phyloP scores from a whole-genome alignment of 2,888 invertebrate genomes.

The Protophormia terraenovae region DNA sequence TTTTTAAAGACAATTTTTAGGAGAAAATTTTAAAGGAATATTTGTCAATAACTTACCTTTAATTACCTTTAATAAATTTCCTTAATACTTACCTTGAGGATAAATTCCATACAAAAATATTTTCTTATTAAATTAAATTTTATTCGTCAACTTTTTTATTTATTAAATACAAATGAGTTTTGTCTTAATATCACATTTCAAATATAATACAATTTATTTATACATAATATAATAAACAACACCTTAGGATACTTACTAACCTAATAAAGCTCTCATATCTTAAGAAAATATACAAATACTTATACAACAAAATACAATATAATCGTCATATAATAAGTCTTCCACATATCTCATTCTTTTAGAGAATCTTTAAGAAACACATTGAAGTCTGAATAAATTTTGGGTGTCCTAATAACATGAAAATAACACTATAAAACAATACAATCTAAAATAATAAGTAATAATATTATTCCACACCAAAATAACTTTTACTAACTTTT shows the following conservation, averaged over 20 bases:
- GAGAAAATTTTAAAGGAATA: too few relatives aligned
- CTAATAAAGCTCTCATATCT: slow-evolving; percentile 25
- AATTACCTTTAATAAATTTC: too few relatives aligned
- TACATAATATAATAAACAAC: background rate
- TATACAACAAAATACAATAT: background rate
- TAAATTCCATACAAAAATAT: background rate
- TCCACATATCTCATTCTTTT: background rate
- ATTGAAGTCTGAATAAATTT: background rate
- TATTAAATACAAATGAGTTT: background rate
- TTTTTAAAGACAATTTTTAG: too few relatives aligned
- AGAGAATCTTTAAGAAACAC: background rate
- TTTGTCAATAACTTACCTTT: too few relatives aligned
- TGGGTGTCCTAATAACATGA: slow-evolving; percentile 31
- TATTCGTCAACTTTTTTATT: background rate
- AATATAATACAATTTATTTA: background rate
- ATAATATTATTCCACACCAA: slow-evolving; percentile 1
- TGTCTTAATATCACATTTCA: background rate
- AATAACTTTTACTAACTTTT: slow-evolving; percentile 26
- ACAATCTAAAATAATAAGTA: background rate
- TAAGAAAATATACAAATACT: background rate
- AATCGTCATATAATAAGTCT: slow-evolving; percentile 13
- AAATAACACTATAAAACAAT: slow-evolving; percentile 25
- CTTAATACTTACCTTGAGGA: background rate
- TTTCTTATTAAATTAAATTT: background rate
- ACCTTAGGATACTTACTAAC: slow-evolving; percentile 48